Percentiles rank a stretch among this genome's conserved stretches.
These are phyloP conservation scores for Epicampocera succincta DNA, from an alignment of 2,888 invertebrate species.

Conservation along the genomic window DNA sequence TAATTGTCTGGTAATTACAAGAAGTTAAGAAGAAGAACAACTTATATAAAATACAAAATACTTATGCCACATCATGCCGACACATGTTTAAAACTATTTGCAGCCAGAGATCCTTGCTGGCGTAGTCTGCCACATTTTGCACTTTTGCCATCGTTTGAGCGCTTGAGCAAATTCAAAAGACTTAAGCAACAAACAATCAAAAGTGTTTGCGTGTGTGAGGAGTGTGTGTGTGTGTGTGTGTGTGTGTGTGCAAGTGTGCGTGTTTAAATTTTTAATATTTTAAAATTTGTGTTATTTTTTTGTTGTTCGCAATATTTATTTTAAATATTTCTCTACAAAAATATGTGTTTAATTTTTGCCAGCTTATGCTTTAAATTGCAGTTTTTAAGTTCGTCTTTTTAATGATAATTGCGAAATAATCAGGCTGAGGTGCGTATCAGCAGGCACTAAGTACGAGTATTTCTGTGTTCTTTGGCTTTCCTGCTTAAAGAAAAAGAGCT, in stretches of 20 bases:
- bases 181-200: constrained; percentile 36
- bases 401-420: constrained; percentile 49
- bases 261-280: constrained; percentile 2
- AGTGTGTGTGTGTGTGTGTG: background rate
- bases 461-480: constrained; percentile 17
- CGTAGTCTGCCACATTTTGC: constrained; percentile 30
- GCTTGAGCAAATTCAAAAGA: constrained; percentile 36
- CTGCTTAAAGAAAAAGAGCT: constrained; percentile 12
- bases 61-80: background rate
- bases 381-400: constrained; percentile 7
- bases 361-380: constrained; percentile 24
- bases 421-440: constrained; percentile 46
- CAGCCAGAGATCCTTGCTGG: constrained; percentile 1
- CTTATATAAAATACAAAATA: background rate
- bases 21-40: constrained; percentile 22
- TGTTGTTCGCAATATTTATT: background rate
- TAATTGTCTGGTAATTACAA: constrained; percentile 81
- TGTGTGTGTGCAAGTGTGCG: background rate
- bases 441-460: background rate
- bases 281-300: constrained; percentile 24
- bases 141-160: background rate
- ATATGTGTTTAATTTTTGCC: constrained; percentile 37
- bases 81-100: constrained; percentile 16
- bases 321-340: constrained; percentile 31
- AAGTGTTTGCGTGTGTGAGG: background rate